Evolutionary conservation across 53 echinoderm and acorn worm genomes (phyloP).

Genomic region (Mesocentrotus franciscanus): DNA sequence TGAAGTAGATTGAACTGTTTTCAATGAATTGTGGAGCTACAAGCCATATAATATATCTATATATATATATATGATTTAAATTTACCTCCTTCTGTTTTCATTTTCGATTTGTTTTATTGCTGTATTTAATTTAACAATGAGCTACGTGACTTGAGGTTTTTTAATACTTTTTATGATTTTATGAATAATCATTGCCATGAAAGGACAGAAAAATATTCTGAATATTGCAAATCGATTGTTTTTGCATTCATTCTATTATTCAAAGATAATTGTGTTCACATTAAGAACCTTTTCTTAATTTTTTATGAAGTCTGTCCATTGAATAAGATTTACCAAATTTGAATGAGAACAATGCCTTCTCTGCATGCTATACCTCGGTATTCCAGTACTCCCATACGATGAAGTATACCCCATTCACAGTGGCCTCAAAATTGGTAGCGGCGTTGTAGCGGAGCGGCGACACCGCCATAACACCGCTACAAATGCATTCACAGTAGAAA

Average conservation of each 20-base stretch:
- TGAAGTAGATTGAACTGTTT: neutral
- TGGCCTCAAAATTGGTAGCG: too few relatives aligned
- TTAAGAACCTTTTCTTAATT: neutral
- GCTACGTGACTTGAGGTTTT: neutral
- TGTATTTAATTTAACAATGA: neutral
- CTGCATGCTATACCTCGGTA: neutral
- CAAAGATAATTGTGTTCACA: neutral
- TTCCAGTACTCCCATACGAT: neutral
- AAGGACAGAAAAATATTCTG: neutral
- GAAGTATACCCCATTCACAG: too few relatives aligned
- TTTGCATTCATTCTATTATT: neutral
- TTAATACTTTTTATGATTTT: neutral
- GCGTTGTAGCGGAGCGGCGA: too few relatives aligned
- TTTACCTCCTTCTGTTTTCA: neutral
- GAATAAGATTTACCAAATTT: too few relatives aligned
- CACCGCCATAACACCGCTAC: too few relatives aligned
- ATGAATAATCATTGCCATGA: conserved; percentile 36
- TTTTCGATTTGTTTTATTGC: neutral
- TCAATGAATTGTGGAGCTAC: neutral
- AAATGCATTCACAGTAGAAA: too few relatives aligned
- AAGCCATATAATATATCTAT: conserved; percentile 6
- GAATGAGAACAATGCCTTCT: neutral
- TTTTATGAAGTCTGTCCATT: neutral
- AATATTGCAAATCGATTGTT: neutral
- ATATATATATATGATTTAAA: neutral